Conservation (phyloP, 30 jellyfish, hydroid and myxozoan species). For the Rhopilema esculentum region DNA sequence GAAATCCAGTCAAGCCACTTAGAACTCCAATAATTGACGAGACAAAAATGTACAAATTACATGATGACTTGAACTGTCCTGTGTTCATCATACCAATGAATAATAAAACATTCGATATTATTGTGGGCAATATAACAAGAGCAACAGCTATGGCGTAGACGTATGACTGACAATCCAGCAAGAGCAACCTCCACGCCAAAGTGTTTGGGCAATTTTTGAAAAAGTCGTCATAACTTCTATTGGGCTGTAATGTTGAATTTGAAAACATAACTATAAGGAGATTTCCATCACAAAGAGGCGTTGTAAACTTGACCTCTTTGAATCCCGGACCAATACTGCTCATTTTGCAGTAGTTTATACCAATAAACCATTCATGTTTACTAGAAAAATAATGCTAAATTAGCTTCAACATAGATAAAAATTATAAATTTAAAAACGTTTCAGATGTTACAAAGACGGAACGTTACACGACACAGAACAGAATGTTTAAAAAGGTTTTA, state of each 20-base stretch:
- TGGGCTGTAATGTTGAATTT: background rate
- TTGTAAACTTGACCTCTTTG: too few species aligned
- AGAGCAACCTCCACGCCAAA: slow-evolving; percentile 29
- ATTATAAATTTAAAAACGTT: too few species aligned
- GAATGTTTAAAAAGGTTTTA: too few species aligned
- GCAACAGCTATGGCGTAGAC: slow-evolving; percentile 18
- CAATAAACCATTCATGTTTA: too few species aligned
- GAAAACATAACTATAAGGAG: background rate
- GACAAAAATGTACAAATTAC: slow-evolving; percentile 7
- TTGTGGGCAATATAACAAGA: slow-evolving; percentile 16
- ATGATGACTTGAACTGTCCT: background rate
- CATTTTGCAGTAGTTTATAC: too few species aligned
- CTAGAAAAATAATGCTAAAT: too few species aligned
- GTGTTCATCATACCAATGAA: slow-evolving; percentile 11
- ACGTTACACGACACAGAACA: too few species aligned
- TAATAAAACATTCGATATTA: slow-evolving; percentile 20
- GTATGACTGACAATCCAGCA: slow-evolving; percentile 32
- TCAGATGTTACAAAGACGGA: too few species aligned
- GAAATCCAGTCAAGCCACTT: slow-evolving; percentile 29
- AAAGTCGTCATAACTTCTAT: background rate
- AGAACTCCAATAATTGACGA: slow-evolving; percentile 20
- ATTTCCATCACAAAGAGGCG: background rate
- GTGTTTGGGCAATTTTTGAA: slow-evolving; percentile 29
- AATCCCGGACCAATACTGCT: too few species aligned
- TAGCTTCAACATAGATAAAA: too few species aligned